Base-by-base conservation (phyloP, 2,113 vertebrate species). In the Verasper variegatus region DNA sequence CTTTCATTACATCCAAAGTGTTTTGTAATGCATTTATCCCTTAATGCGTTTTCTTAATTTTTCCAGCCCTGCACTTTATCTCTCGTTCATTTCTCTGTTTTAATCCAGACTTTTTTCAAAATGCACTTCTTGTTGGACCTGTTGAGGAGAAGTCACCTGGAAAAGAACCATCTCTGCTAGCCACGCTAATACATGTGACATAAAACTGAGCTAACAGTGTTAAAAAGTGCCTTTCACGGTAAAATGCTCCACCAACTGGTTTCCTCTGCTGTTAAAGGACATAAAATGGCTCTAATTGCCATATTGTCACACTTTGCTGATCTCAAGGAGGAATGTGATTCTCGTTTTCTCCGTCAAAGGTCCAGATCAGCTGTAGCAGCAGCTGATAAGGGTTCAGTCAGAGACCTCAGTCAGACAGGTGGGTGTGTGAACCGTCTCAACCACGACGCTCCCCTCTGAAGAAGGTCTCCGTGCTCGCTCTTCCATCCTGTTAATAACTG, bases 401-500 rank as follows among this genome's bases (percentile, higher is more conserved):
- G 74, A 66, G 59, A 73, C 72, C 56, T 59, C 42, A 64, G 76
- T 12, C 26, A 31, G 70, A 67, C 78, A 66, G 76, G 42, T 69
- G 65, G 31, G 31, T 5, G 20, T 24, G 61, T 31, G 31, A 31
- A 1, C 31, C 31, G 31, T 31, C 31, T 31, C 31, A 4, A 78
- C 67, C 1, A 1, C 31, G 40, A 55, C 54, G 14, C 65, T 77
- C 17, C 31, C 9, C 74, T 86, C 80, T 54, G 26, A 69, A 86
- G 78, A 66, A 76, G 60, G 67, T 47, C 73, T 23, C 51, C 37
- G 20, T 7, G 27, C 70, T 65, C 2, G 11, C 70, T 78, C 71
- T 58, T 70, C 57, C 71, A 59, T 62, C 17, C 23, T 24, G 63
- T 27, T 91, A 87, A 89, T 86, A 80, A 83, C 60, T 83, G 66